These are phyloP conservation scores for Drosophila tristis DNA, from an alignment of 1,140 invertebrate species.

Conservation along the genomic window DNA sequence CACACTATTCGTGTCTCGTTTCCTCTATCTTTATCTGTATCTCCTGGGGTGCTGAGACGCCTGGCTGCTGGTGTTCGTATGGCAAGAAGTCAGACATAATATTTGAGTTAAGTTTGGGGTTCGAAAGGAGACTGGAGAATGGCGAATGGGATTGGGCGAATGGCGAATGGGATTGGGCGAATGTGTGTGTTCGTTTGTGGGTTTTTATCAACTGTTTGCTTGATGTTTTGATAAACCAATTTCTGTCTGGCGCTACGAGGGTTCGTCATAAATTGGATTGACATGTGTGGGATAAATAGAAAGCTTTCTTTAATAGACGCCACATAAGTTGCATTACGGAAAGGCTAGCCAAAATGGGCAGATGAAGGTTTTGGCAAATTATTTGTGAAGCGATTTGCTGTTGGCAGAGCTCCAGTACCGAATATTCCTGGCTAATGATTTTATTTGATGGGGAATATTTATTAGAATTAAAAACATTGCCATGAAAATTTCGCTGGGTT, in stretches of 20 bases:
- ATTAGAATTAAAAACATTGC: no score
- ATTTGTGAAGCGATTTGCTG: no score
- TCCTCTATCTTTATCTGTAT: neutral
- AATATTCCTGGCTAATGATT: no score
- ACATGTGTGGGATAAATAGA: slow-evolving; percentile 7
- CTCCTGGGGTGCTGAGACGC: neutral
- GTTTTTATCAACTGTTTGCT: slow-evolving; percentile 4
- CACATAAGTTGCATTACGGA: no score
- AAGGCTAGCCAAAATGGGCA: no score
- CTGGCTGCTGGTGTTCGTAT: slow-evolving; percentile 13
- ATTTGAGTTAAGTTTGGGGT: slow-evolving; percentile 19
- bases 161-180: no score
- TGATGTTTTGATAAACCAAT: slow-evolving; percentile 10
- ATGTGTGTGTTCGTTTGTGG: neutral
- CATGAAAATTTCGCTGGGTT: no score
- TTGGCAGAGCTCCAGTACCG: no score
- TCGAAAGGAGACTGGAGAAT: no score
- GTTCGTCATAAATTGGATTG: neutral
- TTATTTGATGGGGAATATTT: no score
- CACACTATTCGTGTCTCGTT: neutral
- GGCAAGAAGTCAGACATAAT: slow-evolving; percentile 4
- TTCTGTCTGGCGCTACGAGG: neutral
- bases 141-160: no score
- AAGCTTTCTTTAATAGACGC: neutral
- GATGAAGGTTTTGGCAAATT: no score